These are phyloP conservation scores for Zoanthus sansibaricus DNA, from an alignment of 92 coral and sea anemone species.

Conservation along the genomic window DNA sequence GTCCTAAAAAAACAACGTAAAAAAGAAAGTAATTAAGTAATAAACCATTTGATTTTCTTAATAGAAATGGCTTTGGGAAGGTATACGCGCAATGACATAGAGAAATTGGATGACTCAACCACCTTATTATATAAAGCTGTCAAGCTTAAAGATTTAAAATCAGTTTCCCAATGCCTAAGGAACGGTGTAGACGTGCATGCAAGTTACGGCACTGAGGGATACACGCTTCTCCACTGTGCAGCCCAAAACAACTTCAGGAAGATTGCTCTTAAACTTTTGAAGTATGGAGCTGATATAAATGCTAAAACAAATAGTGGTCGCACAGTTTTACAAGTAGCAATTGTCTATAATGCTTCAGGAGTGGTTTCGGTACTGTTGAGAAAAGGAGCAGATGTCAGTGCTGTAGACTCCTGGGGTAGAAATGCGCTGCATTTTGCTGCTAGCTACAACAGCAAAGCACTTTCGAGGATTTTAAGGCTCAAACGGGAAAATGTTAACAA, in stretches of 20 bases:
- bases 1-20: no score
- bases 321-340: conserved; percentile 19
- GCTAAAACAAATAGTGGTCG: conserved; percentile 10
- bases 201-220: neutral
- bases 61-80: neutral
- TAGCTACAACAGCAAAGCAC: neutral
- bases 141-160: neutral
- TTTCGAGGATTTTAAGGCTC: neutral
- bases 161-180: conserved; percentile 13
- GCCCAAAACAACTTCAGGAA: conserved; percentile 9
- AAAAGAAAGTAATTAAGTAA: no score
- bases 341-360: neutral
- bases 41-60: neutral
- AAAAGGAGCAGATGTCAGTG: conserved; percentile 11
- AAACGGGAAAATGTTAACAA: neutral
- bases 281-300: conserved; percentile 33
- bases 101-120: neutral
- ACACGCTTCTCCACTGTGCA: conserved; percentile 19
- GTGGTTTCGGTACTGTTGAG: conserved; percentile 4
- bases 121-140: conserved; percentile 7
- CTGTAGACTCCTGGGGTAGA: neutral
- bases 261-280: conserved; percentile 30
- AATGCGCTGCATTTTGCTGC: conserved; percentile 28
- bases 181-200: conserved; percentile 1
- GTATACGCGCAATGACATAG: neutral